Percentiles rank a stretch among this genome's conserved stretches.
phyloP scores from a whole-genome alignment of 2,113 vertebrate species.

The Thinocorus orbignyianus region DNA sequence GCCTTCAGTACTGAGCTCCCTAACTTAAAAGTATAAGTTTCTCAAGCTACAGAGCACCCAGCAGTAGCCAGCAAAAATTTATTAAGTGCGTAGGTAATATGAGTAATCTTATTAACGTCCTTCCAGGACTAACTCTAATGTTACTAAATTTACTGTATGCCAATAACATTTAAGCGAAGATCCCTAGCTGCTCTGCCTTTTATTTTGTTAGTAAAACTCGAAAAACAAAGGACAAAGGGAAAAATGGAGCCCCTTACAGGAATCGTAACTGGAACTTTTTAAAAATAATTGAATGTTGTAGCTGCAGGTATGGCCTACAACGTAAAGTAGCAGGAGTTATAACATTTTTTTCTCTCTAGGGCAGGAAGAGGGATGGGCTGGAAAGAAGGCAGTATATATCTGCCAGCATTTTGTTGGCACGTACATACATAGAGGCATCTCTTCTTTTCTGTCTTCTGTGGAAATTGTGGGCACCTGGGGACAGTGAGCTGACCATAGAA shows the following conservation, averaged over 20 bases:
- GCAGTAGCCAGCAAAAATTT: conserved; percentile 30
- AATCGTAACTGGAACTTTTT: not conserved
- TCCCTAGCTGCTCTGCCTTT: not conserved
- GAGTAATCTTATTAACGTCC: conserved; percentile 41
- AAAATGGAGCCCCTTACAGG: not conserved
- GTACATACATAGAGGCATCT: not conserved
- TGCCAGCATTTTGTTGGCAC: not conserved
- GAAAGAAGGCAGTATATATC: not conserved
- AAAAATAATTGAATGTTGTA: not conserved
- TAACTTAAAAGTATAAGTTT: not conserved
- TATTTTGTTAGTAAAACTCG: not conserved
- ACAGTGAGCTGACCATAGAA: not conserved
- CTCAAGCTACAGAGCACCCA: not conserved
- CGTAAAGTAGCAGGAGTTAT: not conserved
- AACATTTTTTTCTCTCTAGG: not conserved
- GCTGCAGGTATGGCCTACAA: not conserved
- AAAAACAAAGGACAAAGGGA: not conserved
- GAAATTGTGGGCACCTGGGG: not conserved
- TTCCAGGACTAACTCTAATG: not conserved
- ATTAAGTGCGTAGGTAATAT: conserved; percentile 26
- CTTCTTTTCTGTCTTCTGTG: not conserved
- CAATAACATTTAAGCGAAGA: conserved; percentile 23
- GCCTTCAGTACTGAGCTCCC: not conserved
- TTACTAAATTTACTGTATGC: conserved; percentile 22
- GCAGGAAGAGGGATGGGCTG: not conserved